A percentile compares a stretch with the other conserved stretches of the same genome.
Evolutionary conservation across 2,888 invertebrate genomes (phyloP).

Genomic region (Euplagia quadripunctaria): DNA sequence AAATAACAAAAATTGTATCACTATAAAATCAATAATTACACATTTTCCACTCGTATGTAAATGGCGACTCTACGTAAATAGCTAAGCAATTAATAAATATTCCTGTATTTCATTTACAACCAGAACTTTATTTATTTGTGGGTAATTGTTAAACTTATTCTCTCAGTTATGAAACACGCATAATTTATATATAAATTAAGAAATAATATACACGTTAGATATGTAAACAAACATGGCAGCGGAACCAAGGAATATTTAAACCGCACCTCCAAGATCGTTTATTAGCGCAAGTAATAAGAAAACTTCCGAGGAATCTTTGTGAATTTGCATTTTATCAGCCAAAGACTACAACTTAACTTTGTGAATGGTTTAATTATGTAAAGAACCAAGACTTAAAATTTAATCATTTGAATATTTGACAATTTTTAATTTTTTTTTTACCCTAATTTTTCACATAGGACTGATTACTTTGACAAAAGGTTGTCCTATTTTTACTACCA

Average conservation of each 20-base stretch:
- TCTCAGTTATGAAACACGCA: not conserved
- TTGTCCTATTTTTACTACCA: no score
- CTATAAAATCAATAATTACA: no score
- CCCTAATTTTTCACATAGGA: no score
- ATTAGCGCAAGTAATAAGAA: slow-evolving; percentile 84
- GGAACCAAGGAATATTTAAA: slow-evolving; percentile 36
- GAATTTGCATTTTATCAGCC: slow-evolving; percentile 85
- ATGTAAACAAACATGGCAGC: not conserved
- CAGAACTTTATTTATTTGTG: not conserved
- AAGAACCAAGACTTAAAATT: slow-evolving; percentile 18
- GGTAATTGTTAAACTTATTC: not conserved
- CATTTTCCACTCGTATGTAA: no score
- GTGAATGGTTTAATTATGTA: slow-evolving; percentile 56
- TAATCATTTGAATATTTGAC: no score
- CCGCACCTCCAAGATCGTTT: slow-evolving; percentile 70
- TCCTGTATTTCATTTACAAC: not conserved
- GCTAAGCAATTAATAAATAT: not conserved
- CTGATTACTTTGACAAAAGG: no score
- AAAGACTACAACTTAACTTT: slow-evolving; percentile 79
- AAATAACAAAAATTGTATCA: no score
- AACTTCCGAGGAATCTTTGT: slow-evolving; percentile 81
- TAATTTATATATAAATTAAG: slow-evolving; percentile 37
- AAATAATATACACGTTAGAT: not conserved
- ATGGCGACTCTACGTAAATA: not conserved
- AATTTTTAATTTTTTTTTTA: no score